phyloP scores from a whole-genome alignment of 2,797 vertebrate genomes.

The Caiman crocodilus region DNA sequence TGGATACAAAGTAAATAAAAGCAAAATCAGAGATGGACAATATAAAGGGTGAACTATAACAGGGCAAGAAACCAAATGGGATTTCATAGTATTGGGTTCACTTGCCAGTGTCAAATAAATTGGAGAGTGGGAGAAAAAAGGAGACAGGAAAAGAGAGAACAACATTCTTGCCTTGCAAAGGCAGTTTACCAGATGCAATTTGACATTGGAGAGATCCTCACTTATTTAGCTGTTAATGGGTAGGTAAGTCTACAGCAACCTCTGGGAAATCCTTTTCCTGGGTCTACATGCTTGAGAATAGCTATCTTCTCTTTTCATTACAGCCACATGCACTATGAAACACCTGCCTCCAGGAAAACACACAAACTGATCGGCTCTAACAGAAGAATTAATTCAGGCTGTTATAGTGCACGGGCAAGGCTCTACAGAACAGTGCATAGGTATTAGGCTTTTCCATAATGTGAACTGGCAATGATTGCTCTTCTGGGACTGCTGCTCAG shows the following conservation, averaged over 20 bases:
- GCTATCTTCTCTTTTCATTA: constrained; percentile 70
- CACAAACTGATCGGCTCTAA: constrained; percentile 66
- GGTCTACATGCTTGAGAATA: constrained; percentile 50
- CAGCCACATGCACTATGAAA: constrained; percentile 61
- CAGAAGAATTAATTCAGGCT: constrained; percentile 73
- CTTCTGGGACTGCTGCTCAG: constrained; percentile 66
- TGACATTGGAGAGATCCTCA: constrained; percentile 42
- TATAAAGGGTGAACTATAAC: neutral
- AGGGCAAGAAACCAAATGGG: neutral
- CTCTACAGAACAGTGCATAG: constrained; percentile 11
- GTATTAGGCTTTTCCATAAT: constrained; percentile 64
- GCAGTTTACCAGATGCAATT: constrained; percentile 18
- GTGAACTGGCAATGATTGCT: constrained; percentile 61
- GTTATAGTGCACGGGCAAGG: constrained; percentile 27
- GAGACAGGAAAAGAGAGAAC: neutral
- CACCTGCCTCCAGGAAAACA: constrained; percentile 71
- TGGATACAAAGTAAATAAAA: neutral
- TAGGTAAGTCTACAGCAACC: constrained; percentile 55
- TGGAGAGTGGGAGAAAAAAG: neutral
- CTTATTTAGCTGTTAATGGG: constrained; percentile 60
- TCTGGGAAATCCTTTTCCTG: constrained; percentile 66
- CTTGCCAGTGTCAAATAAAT: constrained; percentile 1
- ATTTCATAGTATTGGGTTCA: neutral
- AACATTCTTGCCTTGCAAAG: neutral
- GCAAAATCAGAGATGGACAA: constrained; percentile 7